Conservation (phyloP, 2,888 invertebrate species). For the Hemaris fuciformis region DNA sequence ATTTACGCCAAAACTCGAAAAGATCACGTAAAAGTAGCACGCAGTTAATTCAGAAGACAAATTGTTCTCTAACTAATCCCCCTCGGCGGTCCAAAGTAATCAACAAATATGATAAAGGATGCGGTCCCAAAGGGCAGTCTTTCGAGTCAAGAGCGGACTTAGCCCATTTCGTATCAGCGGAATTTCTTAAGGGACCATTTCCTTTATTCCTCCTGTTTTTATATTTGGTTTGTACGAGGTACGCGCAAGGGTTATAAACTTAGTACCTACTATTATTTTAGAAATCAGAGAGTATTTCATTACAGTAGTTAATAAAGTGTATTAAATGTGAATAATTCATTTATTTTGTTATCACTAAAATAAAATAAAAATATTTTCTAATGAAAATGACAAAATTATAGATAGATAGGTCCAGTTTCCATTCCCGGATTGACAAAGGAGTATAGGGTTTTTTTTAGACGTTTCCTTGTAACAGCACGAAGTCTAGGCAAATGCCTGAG, state of each 20-base stretch:
- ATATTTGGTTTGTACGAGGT: not conserved
- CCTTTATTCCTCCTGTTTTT: constrained; percentile 6
- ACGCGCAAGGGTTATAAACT: not conserved
- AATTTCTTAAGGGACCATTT: constrained; percentile 26
- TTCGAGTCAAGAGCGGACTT: constrained; percentile 14
- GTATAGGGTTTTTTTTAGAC: too few relatives aligned
- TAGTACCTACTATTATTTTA: too few relatives aligned
- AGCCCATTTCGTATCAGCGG: constrained; percentile 23
- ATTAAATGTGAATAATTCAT: too few relatives aligned
- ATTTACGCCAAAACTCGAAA: not conserved
- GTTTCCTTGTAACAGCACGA: too few relatives aligned
- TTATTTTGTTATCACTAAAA: too few relatives aligned
- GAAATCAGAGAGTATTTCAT: too few relatives aligned
- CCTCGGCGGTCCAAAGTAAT: constrained; percentile 21
- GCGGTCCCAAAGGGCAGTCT: constrained; percentile 18
- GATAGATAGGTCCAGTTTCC: too few relatives aligned
- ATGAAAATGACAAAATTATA: too few relatives aligned
- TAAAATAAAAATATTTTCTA: too few relatives aligned
- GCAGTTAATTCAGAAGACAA: not conserved
- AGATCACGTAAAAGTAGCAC: not conserved
- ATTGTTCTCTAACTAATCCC: constrained; percentile 25
- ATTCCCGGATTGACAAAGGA: too few relatives aligned
- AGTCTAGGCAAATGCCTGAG: too few relatives aligned
- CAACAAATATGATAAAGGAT: constrained; percentile 14
- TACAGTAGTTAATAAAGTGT: too few relatives aligned